Base-by-base conservation (phyloP, 2,113 vertebrate species). In the Phrynosoma blainvillii region DNA sequence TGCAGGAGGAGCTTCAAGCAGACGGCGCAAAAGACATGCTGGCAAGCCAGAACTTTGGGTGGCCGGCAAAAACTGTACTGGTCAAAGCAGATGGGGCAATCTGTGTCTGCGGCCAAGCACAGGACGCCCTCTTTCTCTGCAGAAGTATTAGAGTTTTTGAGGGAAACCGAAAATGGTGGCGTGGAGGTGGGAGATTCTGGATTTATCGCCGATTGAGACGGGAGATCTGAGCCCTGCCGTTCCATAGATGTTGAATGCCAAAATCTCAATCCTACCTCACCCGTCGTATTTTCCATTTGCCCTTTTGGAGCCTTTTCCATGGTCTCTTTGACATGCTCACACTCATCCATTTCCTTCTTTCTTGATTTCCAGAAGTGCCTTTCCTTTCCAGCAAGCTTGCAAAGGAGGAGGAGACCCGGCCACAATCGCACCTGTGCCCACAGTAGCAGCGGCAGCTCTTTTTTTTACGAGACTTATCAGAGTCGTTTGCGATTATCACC, bases 1-100 rank as follows among this genome's bases (percentile, higher is more conserved):
- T 89, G 93, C 66, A 97, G 90, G 68, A 97, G 95, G 6, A 97
- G 96, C 88, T 97, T 97, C 80, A 97, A 94, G 93, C 97, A 97
- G 78, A 97, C 9, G 0, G 95, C 95, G 0, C 97, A 97, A 94
- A 97, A 97, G 86, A 91, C 0, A 0, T 97, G 97, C 65, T 94
- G 96, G 88, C 97, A 97, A 78, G 92, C 90, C 71, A 97, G 95
- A n/a, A 96, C 68, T 90, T 97, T 97, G 74, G 97, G 96, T 0
- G 84, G 78, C 56, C 97, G 90, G 87, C 74, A 59, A 5, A 91
- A 83, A 80, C 84, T 89, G 87, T 97, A 97, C 79, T 90, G 95
- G 88, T 96, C 96, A 87, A 96, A 96, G 91, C 97, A 97, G 79
- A 97, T 89, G 1, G 96, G 92, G 78, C 97, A 97, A 76, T 97